Base-by-base conservation (phyloP, 2,888 invertebrate genomes). In the Lingula anatina region DNA sequence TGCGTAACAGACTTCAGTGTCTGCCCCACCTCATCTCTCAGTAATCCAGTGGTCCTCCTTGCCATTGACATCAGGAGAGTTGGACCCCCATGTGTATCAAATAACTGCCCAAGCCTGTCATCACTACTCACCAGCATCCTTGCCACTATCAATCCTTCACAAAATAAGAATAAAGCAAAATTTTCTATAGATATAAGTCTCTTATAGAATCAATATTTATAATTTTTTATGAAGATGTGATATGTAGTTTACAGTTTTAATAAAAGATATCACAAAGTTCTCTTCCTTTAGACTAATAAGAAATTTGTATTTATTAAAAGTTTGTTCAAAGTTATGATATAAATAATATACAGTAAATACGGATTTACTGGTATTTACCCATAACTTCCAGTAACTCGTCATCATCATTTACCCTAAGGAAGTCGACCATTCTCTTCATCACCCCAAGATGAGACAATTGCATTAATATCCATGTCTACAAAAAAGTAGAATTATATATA, bases 361-460 rank as follows among this genome's bases (percentile, higher is more conserved):
- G n/a, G n/a, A n/a, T n/a, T n/a, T n/a, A n/a, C n/a, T n/a, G n/a
- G n/a, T n/a, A 7, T 53, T 50, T 54, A 66, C 67, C 66, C 43
- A 61, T 62, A 4, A 66, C 59, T 46, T 65, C 63, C 36, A 65
- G 46, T n/a, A 65, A 47, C 39, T 65, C 62, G 46, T 65, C 58
- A 21, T 62, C 62, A 38, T 65, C 66, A 50, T 61, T 65, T 24
- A 65, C 56, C 25, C 65, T 58, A 0, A 68, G 57, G 37, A 62
- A 68, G 49, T 66, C 66, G 5, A 68, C 51, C 43, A 66, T 53
- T 48, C 59, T 58, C 7, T 65, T 61, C 49, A 68, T 61, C 52
- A 62, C 60, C 5, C 64, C 63, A 49, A 54, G 50, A 24, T 60
- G 55, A 9, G 68, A 65, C 36, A 68, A 49, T 39, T 56, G 54